Percentiles rank a stretch among this genome's conserved stretches.
These are phyloP conservation scores for Neotoma lepida DNA, from an alignment of 2,113 vertebrate species.

Conservation along the genomic window DNA sequence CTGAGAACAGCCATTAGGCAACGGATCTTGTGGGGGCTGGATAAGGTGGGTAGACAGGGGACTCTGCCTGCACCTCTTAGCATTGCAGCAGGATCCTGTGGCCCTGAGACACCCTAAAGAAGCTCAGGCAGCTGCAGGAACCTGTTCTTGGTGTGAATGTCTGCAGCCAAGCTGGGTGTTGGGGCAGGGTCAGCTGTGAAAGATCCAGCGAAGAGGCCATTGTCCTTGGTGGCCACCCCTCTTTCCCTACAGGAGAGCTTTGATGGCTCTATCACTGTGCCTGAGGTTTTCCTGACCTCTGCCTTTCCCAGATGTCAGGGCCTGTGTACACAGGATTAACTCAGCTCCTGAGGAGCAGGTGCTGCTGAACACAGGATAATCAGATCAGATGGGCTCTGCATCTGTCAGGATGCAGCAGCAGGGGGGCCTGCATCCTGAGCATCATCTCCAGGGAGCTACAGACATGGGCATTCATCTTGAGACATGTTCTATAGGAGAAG, in stretches of 20 bases:
- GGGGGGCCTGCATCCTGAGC: not conserved
- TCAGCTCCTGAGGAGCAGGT: not conserved
- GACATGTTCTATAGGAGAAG: not conserved
- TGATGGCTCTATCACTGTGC: not conserved
- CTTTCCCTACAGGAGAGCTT: not conserved
- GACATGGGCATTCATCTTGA: not conserved
- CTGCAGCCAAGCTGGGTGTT: not conserved
- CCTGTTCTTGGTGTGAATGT: not conserved
- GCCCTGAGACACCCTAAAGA: not conserved
- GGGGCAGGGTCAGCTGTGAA: not conserved
- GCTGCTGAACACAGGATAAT: not conserved
- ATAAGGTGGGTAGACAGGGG: accelerated
- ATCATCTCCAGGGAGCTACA: not conserved
- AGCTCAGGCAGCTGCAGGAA: not conserved
- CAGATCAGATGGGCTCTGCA: not conserved
- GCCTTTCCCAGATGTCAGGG: not conserved
- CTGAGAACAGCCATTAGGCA: not conserved
- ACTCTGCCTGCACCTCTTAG: not conserved
- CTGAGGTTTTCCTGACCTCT: not conserved
- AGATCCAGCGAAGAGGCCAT: not conserved
- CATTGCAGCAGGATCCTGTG: not conserved
- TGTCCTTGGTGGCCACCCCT: not conserved
- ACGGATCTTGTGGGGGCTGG: not conserved
- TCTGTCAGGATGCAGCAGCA: not conserved
- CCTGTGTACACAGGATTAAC: not conserved